phyloP scores from a whole-genome alignment of 2,113 vertebrate genomes.

The Butastur rufipennis region DNA sequence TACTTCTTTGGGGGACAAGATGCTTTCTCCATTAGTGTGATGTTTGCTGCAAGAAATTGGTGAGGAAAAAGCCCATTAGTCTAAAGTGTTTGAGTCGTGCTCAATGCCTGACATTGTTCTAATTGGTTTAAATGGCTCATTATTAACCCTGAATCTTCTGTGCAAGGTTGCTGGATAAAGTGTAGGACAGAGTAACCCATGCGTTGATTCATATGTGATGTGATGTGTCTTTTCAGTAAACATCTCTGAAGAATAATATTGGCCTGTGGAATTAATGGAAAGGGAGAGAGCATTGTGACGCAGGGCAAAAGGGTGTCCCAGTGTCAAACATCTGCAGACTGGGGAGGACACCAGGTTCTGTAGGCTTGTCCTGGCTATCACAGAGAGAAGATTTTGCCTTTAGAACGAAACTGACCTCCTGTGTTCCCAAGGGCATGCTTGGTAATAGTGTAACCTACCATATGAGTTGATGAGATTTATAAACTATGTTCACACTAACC shows the following conservation, averaged over 20 bases:
- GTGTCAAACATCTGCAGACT: neutral
- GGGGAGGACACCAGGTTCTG: neutral
- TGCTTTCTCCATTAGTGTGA: neutral
- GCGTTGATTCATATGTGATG: neutral
- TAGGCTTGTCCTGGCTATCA: neutral
- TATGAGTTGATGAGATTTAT: neutral
- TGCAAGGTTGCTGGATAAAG: neutral
- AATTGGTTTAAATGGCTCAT: neutral
- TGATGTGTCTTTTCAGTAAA: neutral
- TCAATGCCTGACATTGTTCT: accelerated
- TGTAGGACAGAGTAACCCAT: neutral
- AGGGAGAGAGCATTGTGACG: accelerated
- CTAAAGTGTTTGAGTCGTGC: neutral
- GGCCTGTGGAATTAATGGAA: neutral
- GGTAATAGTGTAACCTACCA: neutral
- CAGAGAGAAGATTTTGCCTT: neutral
- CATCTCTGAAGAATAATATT: neutral
- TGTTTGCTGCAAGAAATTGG: neutral
- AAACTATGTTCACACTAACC: neutral
- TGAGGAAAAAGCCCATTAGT: neutral
- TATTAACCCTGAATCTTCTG: neutral
- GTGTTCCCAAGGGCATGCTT: neutral
- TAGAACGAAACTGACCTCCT: neutral
- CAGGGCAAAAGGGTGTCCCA: neutral
- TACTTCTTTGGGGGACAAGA: neutral